Base-by-base conservation (phyloP, 1,140 invertebrate genomes). In the Venturia canescens region DNA sequence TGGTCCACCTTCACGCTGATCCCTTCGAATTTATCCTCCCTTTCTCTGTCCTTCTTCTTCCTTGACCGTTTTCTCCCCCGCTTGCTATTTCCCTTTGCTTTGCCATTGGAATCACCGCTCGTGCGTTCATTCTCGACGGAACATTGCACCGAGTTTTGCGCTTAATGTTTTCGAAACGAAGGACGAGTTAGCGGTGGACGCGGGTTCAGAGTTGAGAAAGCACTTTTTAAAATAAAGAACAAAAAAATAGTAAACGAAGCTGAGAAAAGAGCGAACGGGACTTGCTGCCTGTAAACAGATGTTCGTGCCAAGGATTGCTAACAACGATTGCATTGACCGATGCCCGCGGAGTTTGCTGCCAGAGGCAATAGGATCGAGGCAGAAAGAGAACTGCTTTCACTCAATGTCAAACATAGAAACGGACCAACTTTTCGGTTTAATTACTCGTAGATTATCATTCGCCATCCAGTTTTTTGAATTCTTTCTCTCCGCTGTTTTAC, bases 251-350 rank as follows among this genome's bases (percentile, higher is more conserved):
- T 31, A 31, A 27, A 69, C 9, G 66, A 69, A 69, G 66, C 66
- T 69, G 66, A 69, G 29, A 31, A 69, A 69, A 21, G 31, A 34
- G 75, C 66, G 75, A 77, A 77, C 53, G 75, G 57, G 57, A 76
- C 50, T 76, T 38, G n/a, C n/a, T 44, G n/a, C 66, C 57, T 31
- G 75, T 77, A 77, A 77, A 77, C 75, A 77, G 75, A 77, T 77
- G 75, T 77, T 60, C 75, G 75, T 77, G 75, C 75, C 57, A 60
- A 27, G 53, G 57, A 77, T 63, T 77, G 60, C 75, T 63, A 77
- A 77, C 75, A 77, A 77, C 75, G 53, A 66, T 69, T 69, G 48
- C n/a, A 66, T 44, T 60, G 75, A 63, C 75, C 63, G 75, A 77
- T 77, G 57, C 75, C 34, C 31, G 11, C n/a, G 15, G 53, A 63